These are phyloP conservation scores for Nasonia oneida DNA, from an alignment of 2,888 invertebrate genomes.

Conservation along the genomic window DNA sequence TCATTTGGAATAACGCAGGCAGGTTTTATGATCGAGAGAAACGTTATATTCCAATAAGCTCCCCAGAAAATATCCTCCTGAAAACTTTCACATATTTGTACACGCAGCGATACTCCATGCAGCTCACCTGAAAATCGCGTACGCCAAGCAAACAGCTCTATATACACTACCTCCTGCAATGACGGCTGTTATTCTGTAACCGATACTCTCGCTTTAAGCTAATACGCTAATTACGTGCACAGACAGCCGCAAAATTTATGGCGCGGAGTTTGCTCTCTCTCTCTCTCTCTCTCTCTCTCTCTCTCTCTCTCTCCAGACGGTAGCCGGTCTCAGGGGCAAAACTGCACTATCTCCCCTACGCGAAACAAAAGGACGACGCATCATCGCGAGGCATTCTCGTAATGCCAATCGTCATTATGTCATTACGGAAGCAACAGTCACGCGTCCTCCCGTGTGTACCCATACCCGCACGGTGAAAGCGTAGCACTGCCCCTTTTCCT, in stretches of 20 bases:
- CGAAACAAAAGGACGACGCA: neutral
- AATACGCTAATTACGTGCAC: constrained; percentile 14
- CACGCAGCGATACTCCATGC: neutral
- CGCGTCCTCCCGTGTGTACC: neutral
- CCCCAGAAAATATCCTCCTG: too few species aligned
- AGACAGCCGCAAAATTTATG: constrained; percentile 17
- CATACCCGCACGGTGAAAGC: neutral
- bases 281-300: too few species aligned
- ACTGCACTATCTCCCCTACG: neutral
- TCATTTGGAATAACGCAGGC: neutral
- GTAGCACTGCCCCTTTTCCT: constrained; percentile 15
- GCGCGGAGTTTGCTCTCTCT: neutral
- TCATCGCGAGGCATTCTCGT: neutral
- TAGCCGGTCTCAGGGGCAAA: neutral
- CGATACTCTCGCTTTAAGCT: constrained; percentile 7
- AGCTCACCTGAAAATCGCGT: too few species aligned
- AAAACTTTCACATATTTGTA: neutral
- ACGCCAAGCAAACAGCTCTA: too few species aligned
- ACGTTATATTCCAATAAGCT: too few species aligned
- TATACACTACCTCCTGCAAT: neutral
- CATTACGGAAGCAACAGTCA: constrained; percentile 13
- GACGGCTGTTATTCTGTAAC: neutral
- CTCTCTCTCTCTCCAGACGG: neutral
- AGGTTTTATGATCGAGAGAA: too few species aligned
- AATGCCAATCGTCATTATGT: neutral